Conservation (phyloP, 2,113 vertebrate species). For the Corythaeola cristata region DNA sequence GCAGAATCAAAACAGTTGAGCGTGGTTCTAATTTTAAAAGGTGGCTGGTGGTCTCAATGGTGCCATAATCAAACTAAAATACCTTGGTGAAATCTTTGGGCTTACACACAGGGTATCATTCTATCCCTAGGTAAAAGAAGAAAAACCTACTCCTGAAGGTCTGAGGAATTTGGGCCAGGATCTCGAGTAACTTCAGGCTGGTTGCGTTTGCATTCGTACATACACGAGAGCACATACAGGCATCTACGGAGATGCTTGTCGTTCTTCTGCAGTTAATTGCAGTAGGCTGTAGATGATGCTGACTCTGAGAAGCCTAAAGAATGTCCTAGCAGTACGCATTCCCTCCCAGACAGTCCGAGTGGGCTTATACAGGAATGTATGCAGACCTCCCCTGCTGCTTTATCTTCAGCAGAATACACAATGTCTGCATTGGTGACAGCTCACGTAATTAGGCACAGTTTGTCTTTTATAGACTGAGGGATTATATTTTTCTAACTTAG, state of each 20-base stretch:
- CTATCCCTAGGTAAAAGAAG: neutral
- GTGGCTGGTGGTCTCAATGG: neutral
- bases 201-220: neutral
- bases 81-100: neutral
- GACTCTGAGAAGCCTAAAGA: neutral
- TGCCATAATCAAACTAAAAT: neutral
- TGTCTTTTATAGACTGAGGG: neutral
- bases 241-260: neutral
- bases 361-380: conserved; percentile 20
- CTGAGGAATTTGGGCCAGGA: neutral
- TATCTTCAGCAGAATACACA: neutral
- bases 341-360: conserved; percentile 3
- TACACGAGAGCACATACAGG: rapidly evolving
- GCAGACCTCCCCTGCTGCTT: neutral
- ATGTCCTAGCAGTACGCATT: conserved; percentile 18
- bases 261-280: neutral
- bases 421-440: neutral
- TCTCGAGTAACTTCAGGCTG: neutral
- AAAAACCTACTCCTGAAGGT: neutral
- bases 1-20: neutral
- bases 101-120: neutral
- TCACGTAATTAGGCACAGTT: neutral
- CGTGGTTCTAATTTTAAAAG: neutral
- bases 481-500: neutral
- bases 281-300: conserved; percentile 7